phyloP scores from a whole-genome alignment of 2,113 vertebrate genomes.

The Aythya baeri region DNA sequence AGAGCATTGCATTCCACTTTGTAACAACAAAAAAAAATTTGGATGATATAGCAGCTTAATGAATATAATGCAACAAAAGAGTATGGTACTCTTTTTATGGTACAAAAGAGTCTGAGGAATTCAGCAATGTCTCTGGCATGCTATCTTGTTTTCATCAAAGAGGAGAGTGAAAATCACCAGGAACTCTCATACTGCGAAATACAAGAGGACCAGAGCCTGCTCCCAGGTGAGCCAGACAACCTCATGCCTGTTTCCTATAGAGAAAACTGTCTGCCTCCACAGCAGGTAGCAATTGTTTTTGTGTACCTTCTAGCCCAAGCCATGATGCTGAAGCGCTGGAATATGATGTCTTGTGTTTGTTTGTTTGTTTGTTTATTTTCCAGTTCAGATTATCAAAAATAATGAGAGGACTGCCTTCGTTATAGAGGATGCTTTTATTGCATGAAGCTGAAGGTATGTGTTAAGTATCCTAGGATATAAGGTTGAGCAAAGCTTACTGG shows the following conservation, averaged over 20 bases:
- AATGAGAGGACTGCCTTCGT: not conserved
- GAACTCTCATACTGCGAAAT: not conserved
- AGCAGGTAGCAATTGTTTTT: not conserved
- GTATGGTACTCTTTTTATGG: no score
- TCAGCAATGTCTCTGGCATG: not conserved
- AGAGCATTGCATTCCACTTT: not conserved
- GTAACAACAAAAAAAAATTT: not conserved
- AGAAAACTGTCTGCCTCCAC: not conserved
- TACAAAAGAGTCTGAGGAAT: not conserved
- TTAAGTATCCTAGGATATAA: not conserved
- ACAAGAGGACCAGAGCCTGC: not conserved
- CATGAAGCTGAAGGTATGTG: not conserved
- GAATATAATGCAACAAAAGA: not conserved
- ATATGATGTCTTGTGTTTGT: not conserved
- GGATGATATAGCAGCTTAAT: not conserved
- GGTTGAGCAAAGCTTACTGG: not conserved
- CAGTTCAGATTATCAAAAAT: not conserved
- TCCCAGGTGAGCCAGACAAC: not conserved
- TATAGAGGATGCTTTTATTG: not conserved
- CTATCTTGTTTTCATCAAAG: not conserved
- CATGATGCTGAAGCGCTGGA: not conserved
- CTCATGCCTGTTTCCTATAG: not conserved
- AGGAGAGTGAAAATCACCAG: not conserved
- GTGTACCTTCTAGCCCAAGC: not conserved
- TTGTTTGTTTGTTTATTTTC: not conserved